phyloP scores from a whole-genome alignment of 2,888 invertebrate genomes.

The Mythimna loreyi region DNA sequence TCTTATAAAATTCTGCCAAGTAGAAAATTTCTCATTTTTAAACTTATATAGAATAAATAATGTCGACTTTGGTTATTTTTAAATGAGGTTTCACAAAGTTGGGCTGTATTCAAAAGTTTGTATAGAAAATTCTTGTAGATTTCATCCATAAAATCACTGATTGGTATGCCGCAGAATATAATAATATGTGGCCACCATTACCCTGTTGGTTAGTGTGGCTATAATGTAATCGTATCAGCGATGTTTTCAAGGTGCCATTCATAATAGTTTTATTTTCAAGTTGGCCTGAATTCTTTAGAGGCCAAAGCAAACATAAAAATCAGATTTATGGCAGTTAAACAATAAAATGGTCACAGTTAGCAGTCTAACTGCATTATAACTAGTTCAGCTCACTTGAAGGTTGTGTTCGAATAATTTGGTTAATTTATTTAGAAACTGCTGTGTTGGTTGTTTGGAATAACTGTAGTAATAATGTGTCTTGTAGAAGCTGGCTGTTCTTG shows the following conservation, averaged over 20 bases:
- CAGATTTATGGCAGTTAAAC: slow-evolving; percentile 44
- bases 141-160: background rate
- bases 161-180: background rate
- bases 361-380: slow-evolving; percentile 48
- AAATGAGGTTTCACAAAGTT: slow-evolving; percentile 2
- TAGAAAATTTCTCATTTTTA: slow-evolving; percentile 24
- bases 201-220: background rate
- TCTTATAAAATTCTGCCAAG: slow-evolving; percentile 25
- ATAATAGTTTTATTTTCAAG: slow-evolving; percentile 40
- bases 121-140: background rate
- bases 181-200: background rate
- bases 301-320: slow-evolving; percentile 45
- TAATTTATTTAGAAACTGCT: slow-evolving; percentile 49
- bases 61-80: background rate
- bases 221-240: slow-evolving; percentile 11
- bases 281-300: slow-evolving; percentile 49
- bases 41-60: slow-evolving; percentile 24
- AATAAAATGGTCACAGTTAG: slow-evolving; percentile 51
- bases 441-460: slow-evolving; percentile 50
- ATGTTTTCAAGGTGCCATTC: slow-evolving; percentile 41
- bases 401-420: slow-evolving; percentile 34
- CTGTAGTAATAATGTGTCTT: slow-evolving; percentile 70
- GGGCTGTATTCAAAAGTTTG: slow-evolving; percentile 1
- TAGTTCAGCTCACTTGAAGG: slow-evolving; percentile 42
- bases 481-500: slow-evolving; percentile 69